These are phyloP conservation scores for Rhinogobius similis DNA, from an alignment of 2,113 vertebrate genomes.

Conservation along the genomic window DNA sequence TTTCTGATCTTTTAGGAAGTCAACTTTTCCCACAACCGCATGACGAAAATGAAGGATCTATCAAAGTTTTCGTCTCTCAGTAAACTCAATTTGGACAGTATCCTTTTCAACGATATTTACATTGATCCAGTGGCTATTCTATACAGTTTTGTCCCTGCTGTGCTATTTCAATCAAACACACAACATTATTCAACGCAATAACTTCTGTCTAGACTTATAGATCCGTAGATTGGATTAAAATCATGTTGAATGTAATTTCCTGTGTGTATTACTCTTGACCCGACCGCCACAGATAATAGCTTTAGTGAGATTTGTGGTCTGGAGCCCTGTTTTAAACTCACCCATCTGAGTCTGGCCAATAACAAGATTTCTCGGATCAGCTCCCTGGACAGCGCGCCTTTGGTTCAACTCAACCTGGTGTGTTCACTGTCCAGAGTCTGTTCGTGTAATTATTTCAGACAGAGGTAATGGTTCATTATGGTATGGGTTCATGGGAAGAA, in stretches of 20 bases:
- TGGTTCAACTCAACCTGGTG: constrained; percentile 86
- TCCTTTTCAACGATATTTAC: constrained; percentile 78
- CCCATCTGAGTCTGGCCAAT: constrained; percentile 83
- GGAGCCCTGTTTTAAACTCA: constrained; percentile 80
- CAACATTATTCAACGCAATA: constrained; percentile 1
- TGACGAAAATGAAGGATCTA: constrained; percentile 86
- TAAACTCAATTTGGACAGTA: constrained; percentile 88
- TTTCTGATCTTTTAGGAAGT: constrained; percentile 78
- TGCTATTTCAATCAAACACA: not conserved
- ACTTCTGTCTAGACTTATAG: constrained; percentile 8
- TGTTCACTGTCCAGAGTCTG: constrained; percentile 12
- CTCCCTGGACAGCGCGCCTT: constrained; percentile 78
- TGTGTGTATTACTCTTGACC: constrained; percentile 69
- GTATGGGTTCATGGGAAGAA: no score
- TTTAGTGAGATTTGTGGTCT: constrained; percentile 85
- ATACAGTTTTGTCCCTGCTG: not conserved
- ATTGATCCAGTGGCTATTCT: not conserved
- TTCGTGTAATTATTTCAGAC: not conserved
- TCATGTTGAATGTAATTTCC: not conserved
- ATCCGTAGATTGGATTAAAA: constrained; percentile 6
- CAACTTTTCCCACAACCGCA: constrained; percentile 87
- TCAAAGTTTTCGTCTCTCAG: constrained; percentile 77
- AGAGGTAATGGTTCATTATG: no score
- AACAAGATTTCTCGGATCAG: constrained; percentile 81
- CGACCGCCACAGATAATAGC: constrained; percentile 77